Conservation (phyloP, 2,797 vertebrate genomes). For the Pteropus rufus region DNA sequence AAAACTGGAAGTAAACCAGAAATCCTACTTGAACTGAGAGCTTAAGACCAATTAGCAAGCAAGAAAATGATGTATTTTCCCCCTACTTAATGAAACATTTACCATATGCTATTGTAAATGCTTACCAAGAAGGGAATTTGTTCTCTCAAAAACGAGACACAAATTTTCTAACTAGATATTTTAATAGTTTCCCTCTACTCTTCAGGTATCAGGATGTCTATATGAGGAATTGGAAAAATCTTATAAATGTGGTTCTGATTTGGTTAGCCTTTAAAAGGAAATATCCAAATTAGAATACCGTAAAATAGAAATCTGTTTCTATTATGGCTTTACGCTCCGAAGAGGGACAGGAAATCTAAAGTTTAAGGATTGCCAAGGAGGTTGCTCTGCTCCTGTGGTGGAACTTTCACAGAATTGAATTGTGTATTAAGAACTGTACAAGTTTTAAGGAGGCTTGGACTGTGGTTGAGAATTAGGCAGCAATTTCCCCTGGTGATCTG, state of each 20-base stretch:
- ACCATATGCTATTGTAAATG: background rate
- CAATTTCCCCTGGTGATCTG: background rate
- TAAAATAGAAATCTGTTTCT: conserved; percentile 21
- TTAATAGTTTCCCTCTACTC: conserved; percentile 33
- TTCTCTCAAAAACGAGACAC: conserved; percentile 34
- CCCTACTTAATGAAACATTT: background rate
- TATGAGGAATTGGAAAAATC: conserved; percentile 12
- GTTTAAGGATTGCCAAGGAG: background rate
- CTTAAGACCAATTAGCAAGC: background rate
- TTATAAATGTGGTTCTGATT: background rate
- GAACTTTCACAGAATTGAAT: background rate
- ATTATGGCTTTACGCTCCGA: background rate
- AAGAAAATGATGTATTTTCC: background rate
- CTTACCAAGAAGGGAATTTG: background rate
- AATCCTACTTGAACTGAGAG: background rate
- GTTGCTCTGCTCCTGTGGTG: background rate
- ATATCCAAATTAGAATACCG: background rate
- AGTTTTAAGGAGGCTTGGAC: background rate
- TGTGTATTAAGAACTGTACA: background rate
- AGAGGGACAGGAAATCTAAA: background rate
- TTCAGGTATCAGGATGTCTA: background rate
- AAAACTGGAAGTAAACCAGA: conserved; percentile 20
- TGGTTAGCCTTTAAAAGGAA: conserved; percentile 27
- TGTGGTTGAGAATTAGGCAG: background rate
- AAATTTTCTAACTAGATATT: background rate